These are phyloP conservation scores for Drosophila ogumai DNA, from an alignment of 1,140 invertebrate genomes.

Conservation along the genomic window DNA sequence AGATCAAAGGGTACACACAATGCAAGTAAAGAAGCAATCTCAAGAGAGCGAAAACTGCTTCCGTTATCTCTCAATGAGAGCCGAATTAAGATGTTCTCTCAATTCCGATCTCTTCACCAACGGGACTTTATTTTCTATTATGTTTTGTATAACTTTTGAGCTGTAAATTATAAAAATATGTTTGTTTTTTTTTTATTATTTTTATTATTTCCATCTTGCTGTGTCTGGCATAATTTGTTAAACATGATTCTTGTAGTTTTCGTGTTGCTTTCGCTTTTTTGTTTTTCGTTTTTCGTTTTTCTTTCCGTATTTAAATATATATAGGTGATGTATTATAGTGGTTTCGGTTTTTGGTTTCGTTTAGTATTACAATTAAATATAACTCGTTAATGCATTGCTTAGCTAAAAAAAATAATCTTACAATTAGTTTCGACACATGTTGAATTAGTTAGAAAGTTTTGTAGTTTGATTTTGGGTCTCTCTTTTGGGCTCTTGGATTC, in stretches of 20 bases:
- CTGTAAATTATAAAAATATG: conserved; percentile 7
- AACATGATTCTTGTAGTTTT: conserved; percentile 52
- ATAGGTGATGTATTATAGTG: conserved; percentile 59
- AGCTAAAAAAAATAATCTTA: conserved; percentile 80
- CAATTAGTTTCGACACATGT: conserved; percentile 75
- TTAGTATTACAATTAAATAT: conserved; percentile 77
- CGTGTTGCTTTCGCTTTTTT: conserved; percentile 11
- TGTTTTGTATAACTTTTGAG: background rate
- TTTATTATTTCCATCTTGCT: conserved; percentile 60
- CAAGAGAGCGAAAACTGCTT: no score
- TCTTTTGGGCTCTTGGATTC: background rate
- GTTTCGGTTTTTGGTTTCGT: conserved; percentile 53
- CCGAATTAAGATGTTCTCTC: no score
- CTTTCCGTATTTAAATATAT: conserved; percentile 75
- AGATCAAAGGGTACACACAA: no score
- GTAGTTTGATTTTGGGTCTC: conserved; percentile 27
- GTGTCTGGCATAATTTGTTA: conserved; percentile 74
- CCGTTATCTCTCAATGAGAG: no score
- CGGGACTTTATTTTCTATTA: no score
- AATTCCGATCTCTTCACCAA: no score
- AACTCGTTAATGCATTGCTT: conserved; percentile 78
- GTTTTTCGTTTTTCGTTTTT: conserved; percentile 13
- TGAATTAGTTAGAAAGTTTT: conserved; percentile 63
- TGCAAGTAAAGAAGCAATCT: no score
- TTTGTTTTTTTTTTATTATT: conserved; percentile 58